phyloP scores from a whole-genome alignment of 2,113 vertebrate genomes.

The Salvelinus fontinalis region DNA sequence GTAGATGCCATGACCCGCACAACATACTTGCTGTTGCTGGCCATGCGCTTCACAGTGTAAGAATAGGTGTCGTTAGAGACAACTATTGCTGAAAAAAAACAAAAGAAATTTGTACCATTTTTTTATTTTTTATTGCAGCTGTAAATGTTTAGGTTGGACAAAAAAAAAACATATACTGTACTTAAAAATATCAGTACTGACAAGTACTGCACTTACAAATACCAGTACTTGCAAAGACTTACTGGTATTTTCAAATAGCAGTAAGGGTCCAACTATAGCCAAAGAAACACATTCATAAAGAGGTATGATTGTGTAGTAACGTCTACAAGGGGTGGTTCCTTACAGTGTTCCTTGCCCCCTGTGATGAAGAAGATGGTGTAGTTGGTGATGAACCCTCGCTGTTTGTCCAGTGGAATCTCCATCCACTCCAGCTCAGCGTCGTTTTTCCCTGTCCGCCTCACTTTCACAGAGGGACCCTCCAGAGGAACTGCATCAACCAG shows the following conservation, averaged over 20 bases:
- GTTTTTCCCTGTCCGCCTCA: conserved; percentile 77
- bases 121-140: not conserved
- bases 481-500: conserved; percentile 73
- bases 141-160: too few relatives aligned
- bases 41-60: conserved; percentile 76
- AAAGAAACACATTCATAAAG: too few relatives aligned
- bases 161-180: too few relatives aligned
- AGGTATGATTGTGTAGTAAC: too few relatives aligned
- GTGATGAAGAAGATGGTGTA: conserved; percentile 83
- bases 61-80: conserved; percentile 51
- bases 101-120: not conserved
- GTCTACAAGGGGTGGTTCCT: conserved; percentile 22
- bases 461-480: conserved; percentile 71
- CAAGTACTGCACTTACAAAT: too few relatives aligned
- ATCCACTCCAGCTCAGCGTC: conserved; percentile 81
- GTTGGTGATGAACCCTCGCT: conserved; percentile 85
- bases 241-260: too few relatives aligned
- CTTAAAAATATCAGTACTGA: too few relatives aligned
- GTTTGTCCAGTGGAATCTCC: conserved; percentile 72
- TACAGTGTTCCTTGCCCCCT: conserved; percentile 70
- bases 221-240: too few relatives aligned
- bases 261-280: too few relatives aligned
- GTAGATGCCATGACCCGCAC: conserved; percentile 80
- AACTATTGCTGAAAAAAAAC: conserved; percentile 32
- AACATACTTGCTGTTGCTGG: conserved; percentile 79